A percentile compares a stretch with the other conserved stretches of the same genome.
phyloP scores from a whole-genome alignment of 2,888 invertebrate genomes.

The Agrotis segetum region DNA sequence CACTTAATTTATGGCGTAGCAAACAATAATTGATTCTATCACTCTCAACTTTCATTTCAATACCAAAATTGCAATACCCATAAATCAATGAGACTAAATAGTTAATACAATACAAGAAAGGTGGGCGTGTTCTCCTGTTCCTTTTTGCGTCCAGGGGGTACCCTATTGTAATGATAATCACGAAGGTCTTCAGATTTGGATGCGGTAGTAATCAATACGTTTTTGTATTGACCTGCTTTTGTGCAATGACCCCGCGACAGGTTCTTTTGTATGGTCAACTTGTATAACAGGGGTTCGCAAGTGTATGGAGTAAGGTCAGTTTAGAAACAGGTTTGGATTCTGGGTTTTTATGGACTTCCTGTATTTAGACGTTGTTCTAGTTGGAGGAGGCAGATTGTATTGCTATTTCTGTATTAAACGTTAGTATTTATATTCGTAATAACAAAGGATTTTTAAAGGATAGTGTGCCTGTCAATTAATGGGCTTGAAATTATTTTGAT shows the following conservation, averaged over 20 bases:
- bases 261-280: slow-evolving; percentile 78
- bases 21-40: background rate
- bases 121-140: slow-evolving; percentile 71
- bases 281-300: slow-evolving; percentile 63
- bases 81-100: slow-evolving; percentile 61
- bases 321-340: background rate
- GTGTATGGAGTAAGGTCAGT: slow-evolving; percentile 51
- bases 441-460: too few species aligned
- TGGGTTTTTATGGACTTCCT: slow-evolving; percentile 1
- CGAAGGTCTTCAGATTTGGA: slow-evolving; percentile 71
- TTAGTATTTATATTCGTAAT: too few species aligned
- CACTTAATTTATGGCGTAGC: background rate
- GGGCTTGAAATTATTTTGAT: too few species aligned
- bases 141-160: slow-evolving; percentile 77
- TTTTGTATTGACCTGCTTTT: slow-evolving; percentile 73
- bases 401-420: too few species aligned
- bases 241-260: slow-evolving; percentile 83
- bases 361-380: background rate
- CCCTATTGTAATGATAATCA: slow-evolving; percentile 83
- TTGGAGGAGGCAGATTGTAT: too few species aligned
- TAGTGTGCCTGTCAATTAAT: too few species aligned
- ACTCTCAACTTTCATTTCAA: background rate
- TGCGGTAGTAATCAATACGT: slow-evolving; percentile 78
- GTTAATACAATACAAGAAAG: slow-evolving; percentile 69
- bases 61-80: slow-evolving; percentile 17